A percentile compares a stretch with the other conserved stretches of the same genome.
Conservation (phyloP, 2,113 vertebrate genomes). For the Spilogale gracilis region DNA sequence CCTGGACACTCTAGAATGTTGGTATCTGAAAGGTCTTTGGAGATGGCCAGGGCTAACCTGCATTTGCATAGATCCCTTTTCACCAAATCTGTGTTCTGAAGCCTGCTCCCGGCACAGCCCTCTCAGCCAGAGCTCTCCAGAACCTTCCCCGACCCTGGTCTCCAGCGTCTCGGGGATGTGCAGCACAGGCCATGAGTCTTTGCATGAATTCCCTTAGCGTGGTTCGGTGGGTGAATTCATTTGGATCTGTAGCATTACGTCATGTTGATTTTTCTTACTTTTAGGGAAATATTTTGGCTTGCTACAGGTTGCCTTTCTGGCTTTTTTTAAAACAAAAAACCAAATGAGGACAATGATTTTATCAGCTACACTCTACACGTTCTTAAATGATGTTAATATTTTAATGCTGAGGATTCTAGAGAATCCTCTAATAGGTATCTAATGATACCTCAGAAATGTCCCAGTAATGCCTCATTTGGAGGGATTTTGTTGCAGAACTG, state of each 20-base stretch:
- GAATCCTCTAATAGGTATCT: not conserved
- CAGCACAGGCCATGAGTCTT: accelerated
- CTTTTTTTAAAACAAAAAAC: constrained; percentile 65
- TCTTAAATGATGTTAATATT: constrained; percentile 54
- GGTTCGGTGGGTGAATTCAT: not conserved
- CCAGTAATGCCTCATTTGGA: not conserved
- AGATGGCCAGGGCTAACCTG: not conserved
- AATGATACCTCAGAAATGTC: constrained; percentile 64
- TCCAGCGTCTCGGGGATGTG: not conserved
- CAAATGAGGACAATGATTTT: constrained; percentile 65
- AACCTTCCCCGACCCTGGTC: no score
- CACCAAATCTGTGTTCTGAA: accelerated
- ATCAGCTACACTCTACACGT: not conserved
- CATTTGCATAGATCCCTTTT: not conserved
- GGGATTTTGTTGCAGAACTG: constrained; percentile 37
- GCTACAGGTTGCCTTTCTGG: constrained; percentile 65
- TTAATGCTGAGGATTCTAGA: constrained; percentile 34
- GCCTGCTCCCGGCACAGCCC: not conserved
- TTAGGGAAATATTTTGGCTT: not conserved
- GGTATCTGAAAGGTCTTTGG: not conserved
- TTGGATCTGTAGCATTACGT: no score
- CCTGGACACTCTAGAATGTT: not conserved
- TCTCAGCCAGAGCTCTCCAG: not conserved
- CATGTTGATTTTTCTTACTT: not conserved
- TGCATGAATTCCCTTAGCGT: not conserved